Conservation (phyloP, 1,140 invertebrate species). For the Coptotermes formosanus region DNA sequence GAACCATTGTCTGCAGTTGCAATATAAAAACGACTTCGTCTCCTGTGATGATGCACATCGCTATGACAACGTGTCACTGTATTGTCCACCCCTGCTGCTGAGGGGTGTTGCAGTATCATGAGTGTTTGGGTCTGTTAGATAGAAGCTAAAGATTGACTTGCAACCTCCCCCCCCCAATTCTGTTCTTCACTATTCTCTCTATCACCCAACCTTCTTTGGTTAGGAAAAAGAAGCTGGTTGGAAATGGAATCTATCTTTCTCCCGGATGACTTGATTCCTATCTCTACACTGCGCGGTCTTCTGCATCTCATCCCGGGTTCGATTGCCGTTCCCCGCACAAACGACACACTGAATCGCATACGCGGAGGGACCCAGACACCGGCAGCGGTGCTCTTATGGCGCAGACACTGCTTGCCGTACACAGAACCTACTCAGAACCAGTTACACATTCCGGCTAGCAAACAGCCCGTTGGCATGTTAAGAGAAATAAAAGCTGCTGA, state of each 20-base stretch:
- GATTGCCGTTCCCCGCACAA: constrained; percentile 12
- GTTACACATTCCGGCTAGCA: too few relatives aligned
- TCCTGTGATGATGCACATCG: too few relatives aligned
- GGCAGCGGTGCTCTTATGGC: too few relatives aligned
- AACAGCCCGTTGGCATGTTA: too few relatives aligned
- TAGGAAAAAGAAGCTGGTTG: not conserved
- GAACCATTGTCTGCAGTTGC: too few relatives aligned
- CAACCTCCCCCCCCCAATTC: not conserved
- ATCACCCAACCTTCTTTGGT: not conserved
- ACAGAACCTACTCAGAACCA: too few relatives aligned
- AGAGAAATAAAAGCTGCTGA: too few relatives aligned
- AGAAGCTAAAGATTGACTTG: not conserved
- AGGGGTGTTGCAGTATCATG: not conserved
- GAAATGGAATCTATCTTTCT: constrained; percentile 9
- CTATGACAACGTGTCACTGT: not conserved
- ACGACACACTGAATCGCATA: not conserved
- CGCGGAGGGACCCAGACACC: not conserved
- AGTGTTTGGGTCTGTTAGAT: constrained; percentile 7
- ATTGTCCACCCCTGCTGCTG: not conserved
- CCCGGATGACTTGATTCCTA: constrained; percentile 10
- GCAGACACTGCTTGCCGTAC: too few relatives aligned
- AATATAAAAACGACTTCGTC: too few relatives aligned
- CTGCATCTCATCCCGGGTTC: not conserved
- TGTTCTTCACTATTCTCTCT: not conserved
- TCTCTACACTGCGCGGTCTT: not conserved